Percentiles rank a stretch among this genome's conserved stretches.
phyloP scores from a whole-genome alignment of 1,140 invertebrate species.

The Drosophila sulfurigaster region DNA sequence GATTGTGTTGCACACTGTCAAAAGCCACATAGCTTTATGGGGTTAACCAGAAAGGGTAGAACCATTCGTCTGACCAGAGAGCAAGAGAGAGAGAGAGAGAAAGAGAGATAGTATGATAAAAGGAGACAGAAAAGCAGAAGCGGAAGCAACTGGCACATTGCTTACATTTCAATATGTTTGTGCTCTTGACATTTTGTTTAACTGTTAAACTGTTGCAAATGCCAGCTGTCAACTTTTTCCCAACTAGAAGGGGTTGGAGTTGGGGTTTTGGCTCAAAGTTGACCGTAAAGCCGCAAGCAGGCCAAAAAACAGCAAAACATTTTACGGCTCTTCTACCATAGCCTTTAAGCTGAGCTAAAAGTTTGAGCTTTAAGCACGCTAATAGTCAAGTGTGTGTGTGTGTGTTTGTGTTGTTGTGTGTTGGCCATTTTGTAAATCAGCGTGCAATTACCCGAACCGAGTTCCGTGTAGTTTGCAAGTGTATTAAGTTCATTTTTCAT shows the following conservation, averaged over 20 bases:
- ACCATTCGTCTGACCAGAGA: slow-evolving; percentile 32
- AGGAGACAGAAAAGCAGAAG: not conserved
- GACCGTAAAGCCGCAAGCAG: slow-evolving; percentile 26
- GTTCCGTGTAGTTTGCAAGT: slow-evolving; percentile 64
- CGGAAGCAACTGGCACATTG: slow-evolving; percentile 36
- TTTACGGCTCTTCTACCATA: slow-evolving; percentile 22
- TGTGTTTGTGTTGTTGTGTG: slow-evolving; percentile 9
- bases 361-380: slow-evolving; percentile 31
- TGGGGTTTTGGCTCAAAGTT: slow-evolving; percentile 17
- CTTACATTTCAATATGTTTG: slow-evolving; percentile 75
- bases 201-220: slow-evolving; percentile 72
- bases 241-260: not conserved
- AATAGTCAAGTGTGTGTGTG: slow-evolving; percentile 29
- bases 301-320: slow-evolving; percentile 33
- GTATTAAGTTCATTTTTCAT: slow-evolving; percentile 84
- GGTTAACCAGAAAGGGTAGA: slow-evolving; percentile 40
- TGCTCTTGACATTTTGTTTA: slow-evolving; percentile 68
- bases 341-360: slow-evolving; percentile 38
- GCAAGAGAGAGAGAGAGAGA: slow-evolving; percentile 8
- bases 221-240: slow-evolving; percentile 71
- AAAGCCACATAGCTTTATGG: slow-evolving; percentile 43
- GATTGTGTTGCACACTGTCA: slow-evolving; percentile 51
- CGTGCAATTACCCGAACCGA: slow-evolving; percentile 71
- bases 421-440: slow-evolving; percentile 77
- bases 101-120: slow-evolving; percentile 1